Evolutionary conservation across 2,888 invertebrate species (phyloP).

Genomic region (Piscicola geometra): DNA sequence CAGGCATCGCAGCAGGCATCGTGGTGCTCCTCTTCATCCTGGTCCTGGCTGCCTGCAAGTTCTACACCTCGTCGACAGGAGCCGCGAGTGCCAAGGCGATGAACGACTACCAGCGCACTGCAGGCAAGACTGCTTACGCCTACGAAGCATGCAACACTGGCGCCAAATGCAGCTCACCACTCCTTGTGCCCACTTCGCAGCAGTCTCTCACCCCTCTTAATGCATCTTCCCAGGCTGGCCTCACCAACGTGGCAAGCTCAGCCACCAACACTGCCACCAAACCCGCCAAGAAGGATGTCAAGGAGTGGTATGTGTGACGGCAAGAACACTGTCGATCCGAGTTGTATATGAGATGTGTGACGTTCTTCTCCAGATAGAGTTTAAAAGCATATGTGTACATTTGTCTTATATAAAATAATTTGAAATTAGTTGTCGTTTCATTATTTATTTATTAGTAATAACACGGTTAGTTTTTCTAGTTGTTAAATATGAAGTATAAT

Average conservation of each 20-base stretch:
- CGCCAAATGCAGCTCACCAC: slow-evolving; percentile 29
- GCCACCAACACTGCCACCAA: slow-evolving; percentile 28
- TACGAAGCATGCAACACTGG: slow-evolving; percentile 37
- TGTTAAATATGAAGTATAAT: too few species aligned
- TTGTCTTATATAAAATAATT: too few species aligned
- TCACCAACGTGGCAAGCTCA: slow-evolving; percentile 1
- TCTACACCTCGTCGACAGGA: slow-evolving; percentile 30
- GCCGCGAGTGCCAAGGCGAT: slow-evolving; percentile 26
- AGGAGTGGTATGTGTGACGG: slow-evolving; percentile 35
- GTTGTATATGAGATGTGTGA: too few species aligned
- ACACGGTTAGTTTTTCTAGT: too few species aligned
- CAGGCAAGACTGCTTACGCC: slow-evolving; percentile 29
- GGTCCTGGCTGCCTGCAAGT: slow-evolving; percentile 34
- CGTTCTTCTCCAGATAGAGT: too few species aligned
- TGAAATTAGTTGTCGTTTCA: too few species aligned
- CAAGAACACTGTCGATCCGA: too few species aligned
- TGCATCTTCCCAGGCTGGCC: slow-evolving; percentile 25
- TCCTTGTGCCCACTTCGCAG: slow-evolving; percentile 28
- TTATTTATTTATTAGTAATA: too few species aligned
- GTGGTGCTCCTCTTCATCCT: slow-evolving; percentile 35
- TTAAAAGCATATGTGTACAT: too few species aligned
- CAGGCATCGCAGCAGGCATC: slow-evolving; percentile 34
- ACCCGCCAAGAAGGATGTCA: slow-evolving; percentile 35
- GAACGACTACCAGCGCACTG: slow-evolving; percentile 28
- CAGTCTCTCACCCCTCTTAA: slow-evolving; percentile 30